Evolutionary conservation across 2,888 invertebrate species (phyloP).

Genomic region (Brenthis daphne): DNA sequence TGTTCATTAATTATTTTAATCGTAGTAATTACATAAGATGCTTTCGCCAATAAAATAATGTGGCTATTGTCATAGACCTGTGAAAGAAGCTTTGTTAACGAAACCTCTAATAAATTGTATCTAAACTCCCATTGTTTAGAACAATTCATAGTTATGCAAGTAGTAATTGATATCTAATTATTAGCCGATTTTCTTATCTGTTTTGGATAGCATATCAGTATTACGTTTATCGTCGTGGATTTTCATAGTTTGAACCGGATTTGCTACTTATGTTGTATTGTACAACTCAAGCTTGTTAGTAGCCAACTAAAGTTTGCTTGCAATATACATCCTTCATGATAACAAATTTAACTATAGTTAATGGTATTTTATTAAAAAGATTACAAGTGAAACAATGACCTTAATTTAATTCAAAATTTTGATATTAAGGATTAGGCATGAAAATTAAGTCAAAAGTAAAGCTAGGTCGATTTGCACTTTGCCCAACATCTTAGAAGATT

Average conservation of each 20-base stretch:
- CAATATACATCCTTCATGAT: too few relatives aligned
- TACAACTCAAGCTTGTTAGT: too few relatives aligned
- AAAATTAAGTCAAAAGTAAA: too few relatives aligned
- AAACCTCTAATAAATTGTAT: conserved; percentile 40
- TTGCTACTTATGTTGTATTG: conserved; percentile 2
- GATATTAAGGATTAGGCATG: too few relatives aligned
- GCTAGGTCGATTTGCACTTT: too few relatives aligned
- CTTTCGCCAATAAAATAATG: conserved; percentile 77
- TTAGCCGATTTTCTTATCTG: conserved; percentile 35
- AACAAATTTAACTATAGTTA: too few relatives aligned
- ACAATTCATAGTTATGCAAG: conserved; percentile 37
- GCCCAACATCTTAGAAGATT: too few relatives aligned
- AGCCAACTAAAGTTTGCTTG: too few relatives aligned
- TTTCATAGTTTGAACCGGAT: conserved; percentile 19
- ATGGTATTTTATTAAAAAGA: too few relatives aligned
- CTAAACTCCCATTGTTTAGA: conserved; percentile 41
- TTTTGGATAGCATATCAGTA: conserved; percentile 28
- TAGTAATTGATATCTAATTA: conserved; percentile 38
- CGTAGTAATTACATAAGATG: conserved; percentile 69
- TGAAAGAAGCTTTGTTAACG: conserved; percentile 69
- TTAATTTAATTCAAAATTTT: too few relatives aligned
- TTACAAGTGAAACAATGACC: too few relatives aligned
- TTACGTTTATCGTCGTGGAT: conserved; percentile 23
- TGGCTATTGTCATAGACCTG: conserved; percentile 64
- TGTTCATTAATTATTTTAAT: conserved; percentile 76